Conservation (phyloP, 2,888 invertebrate species). For the Lasioglossum pauxillum region DNA sequence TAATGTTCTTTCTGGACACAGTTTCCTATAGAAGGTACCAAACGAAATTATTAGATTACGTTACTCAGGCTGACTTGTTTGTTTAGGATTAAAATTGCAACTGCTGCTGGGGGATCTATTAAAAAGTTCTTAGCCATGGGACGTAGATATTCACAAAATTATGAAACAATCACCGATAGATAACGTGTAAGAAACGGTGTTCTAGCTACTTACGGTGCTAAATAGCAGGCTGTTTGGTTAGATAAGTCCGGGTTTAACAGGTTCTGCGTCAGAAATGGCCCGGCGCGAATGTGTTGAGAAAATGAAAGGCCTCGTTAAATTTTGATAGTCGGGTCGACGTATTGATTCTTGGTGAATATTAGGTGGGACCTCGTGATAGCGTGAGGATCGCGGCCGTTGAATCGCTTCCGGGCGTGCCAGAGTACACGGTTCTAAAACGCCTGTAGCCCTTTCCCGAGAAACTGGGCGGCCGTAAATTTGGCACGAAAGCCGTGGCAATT, state of each 20-base stretch:
- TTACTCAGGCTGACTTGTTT: too few relatives aligned
- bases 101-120: too few relatives aligned
- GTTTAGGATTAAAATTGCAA: too few relatives aligned
- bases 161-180: too few relatives aligned
- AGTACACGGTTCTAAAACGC: conserved; percentile 16
- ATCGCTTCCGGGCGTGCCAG: conserved; percentile 40
- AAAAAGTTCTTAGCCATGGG: too few relatives aligned
- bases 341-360: background rate
- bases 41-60: too few relatives aligned
- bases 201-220: too few relatives aligned
- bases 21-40: background rate
- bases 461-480: conserved; percentile 52
- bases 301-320: background rate
- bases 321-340: background rate
- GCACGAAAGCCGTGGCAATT: conserved; percentile 57
- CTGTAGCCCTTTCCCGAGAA: conserved; percentile 26
- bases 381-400: conserved; percentile 5
- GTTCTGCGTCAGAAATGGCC: background rate
- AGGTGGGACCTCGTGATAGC: background rate
- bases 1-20: background rate
- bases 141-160: too few relatives aligned
- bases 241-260: too few relatives aligned
- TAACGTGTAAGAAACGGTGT: too few relatives aligned
- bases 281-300: background rate
- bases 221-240: too few relatives aligned